A percentile compares a stretch with the other conserved stretches of the same genome.
Evolutionary conservation across 2,113 vertebrate species (phyloP).

Genomic region (Clarias batrachus): DNA sequence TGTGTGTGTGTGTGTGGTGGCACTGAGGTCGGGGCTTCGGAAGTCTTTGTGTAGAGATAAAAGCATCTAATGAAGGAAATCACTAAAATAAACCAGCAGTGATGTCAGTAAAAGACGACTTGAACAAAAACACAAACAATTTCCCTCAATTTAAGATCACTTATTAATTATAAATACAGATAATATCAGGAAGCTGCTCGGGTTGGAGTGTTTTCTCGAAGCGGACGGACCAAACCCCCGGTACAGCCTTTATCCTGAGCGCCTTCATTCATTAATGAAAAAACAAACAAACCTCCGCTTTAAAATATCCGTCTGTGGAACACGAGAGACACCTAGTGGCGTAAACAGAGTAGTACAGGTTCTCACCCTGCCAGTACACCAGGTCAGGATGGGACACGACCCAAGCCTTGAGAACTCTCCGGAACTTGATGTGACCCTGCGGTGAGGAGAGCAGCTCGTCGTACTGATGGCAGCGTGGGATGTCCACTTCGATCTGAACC

Average conservation of each 20-base stretch:
- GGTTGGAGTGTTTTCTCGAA: not conserved
- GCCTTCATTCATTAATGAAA: not conserved
- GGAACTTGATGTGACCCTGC: constrained; percentile 94
- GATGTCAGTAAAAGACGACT: not conserved
- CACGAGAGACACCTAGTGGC: constrained; percentile 64
- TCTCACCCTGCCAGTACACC: constrained; percentile 97
- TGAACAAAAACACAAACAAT: not conserved
- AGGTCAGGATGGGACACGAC: constrained; percentile 96
- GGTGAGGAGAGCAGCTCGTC: constrained; percentile 92
- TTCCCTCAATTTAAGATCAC: not conserved
- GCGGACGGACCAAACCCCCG: no score
- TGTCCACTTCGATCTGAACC: constrained; percentile 95
- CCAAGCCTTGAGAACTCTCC: constrained; percentile 95
- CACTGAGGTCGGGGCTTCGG: not conserved
- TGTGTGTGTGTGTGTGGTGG: not conserved
- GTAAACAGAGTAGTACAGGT: not conserved
- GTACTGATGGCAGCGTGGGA: constrained; percentile 97
- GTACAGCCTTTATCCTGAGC: no score
- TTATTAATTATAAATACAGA: not conserved
- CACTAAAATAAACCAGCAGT: not conserved
- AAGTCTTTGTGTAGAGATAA: not conserved
- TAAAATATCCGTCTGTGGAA: not conserved
- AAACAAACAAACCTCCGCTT: not conserved
- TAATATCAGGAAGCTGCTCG: not conserved
- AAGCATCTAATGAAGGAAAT: not conserved